Evolutionary conservation across 2,113 vertebrate species (phyloP).

Genomic region (Epinephelus moara): DNA sequence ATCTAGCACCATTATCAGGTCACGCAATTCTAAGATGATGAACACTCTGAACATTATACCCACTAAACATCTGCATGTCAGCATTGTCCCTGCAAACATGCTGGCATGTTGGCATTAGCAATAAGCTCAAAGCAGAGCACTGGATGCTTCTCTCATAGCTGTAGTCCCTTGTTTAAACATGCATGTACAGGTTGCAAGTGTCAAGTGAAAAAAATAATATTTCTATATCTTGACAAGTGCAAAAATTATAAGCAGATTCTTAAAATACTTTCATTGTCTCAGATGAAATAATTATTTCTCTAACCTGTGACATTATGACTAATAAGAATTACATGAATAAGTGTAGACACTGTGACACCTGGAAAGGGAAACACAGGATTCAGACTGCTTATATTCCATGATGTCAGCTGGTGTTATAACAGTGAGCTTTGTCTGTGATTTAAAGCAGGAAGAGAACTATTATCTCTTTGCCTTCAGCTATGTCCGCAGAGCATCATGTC

Average conservation of each 20-base stretch:
- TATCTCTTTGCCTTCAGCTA: slow-evolving; percentile 68
- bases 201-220: not conserved
- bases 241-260: not conserved
- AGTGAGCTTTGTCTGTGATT: slow-evolving; percentile 54
- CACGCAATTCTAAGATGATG: not conserved
- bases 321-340: not conserved
- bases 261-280: not conserved
- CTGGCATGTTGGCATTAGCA: not conserved
- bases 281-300: not conserved
- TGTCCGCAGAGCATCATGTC: slow-evolving; percentile 68
- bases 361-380: slow-evolving; percentile 15
- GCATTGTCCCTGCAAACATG: not conserved
- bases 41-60: not conserved
- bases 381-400: slow-evolving; percentile 30
- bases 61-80: not conserved
- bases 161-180: not conserved
- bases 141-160: not conserved
- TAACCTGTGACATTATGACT: not conserved
- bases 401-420: slow-evolving; percentile 65
- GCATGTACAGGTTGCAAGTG: not conserved
- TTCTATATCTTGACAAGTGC: not conserved
- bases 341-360: slow-evolving; percentile 17
- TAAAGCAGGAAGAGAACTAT: slow-evolving; percentile 61
- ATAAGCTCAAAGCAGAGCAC: not conserved
- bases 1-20: not conserved